Evolutionary conservation across 1,140 invertebrate genomes (phyloP).

Genomic region (Leptinotarsa texana): DNA sequence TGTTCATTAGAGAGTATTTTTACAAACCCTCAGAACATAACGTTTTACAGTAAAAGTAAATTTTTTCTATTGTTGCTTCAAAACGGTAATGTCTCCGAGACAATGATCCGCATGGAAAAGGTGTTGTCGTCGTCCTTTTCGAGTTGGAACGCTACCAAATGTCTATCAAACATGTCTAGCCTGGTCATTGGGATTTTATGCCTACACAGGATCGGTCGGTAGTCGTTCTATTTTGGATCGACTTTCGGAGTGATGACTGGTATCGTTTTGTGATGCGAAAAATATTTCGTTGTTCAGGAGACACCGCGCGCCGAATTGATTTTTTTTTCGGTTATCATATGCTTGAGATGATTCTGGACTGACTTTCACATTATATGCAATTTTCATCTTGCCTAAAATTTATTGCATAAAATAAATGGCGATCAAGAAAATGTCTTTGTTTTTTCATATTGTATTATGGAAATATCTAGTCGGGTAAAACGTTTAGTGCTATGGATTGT

Average conservation of each 20-base stretch:
- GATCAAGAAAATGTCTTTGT: too few species aligned
- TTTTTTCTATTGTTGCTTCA: too few species aligned
- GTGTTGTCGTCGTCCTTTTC: background rate
- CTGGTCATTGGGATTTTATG: slow-evolving; percentile 8
- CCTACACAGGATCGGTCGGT: slow-evolving; percentile 4
- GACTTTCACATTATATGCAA: too few species aligned
- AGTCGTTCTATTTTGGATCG: slow-evolving; percentile 2
- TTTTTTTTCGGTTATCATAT: too few species aligned
- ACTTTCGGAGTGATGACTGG: background rate
- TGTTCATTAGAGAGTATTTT: background rate
- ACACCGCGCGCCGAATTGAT: background rate
- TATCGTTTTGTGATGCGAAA: background rate
- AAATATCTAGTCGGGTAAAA: too few species aligned
- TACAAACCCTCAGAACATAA: too few species aligned
- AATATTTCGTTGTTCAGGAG: background rate
- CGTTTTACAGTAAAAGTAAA: too few species aligned
- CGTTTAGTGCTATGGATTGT: too few species aligned
- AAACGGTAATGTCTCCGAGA: background rate
- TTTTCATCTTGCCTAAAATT: too few species aligned
- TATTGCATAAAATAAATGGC: too few species aligned
- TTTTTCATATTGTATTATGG: too few species aligned
- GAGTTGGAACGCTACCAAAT: slow-evolving; percentile 26
- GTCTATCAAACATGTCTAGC: slow-evolving; percentile 36
- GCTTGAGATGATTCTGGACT: too few species aligned
- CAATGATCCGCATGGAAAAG: slow-evolving; percentile 5